A percentile compares a stretch with the other conserved stretches of the same genome.
Evolutionary conservation across 2,113 vertebrate species (phyloP).

Genomic region (Atlantisia rogersi): DNA sequence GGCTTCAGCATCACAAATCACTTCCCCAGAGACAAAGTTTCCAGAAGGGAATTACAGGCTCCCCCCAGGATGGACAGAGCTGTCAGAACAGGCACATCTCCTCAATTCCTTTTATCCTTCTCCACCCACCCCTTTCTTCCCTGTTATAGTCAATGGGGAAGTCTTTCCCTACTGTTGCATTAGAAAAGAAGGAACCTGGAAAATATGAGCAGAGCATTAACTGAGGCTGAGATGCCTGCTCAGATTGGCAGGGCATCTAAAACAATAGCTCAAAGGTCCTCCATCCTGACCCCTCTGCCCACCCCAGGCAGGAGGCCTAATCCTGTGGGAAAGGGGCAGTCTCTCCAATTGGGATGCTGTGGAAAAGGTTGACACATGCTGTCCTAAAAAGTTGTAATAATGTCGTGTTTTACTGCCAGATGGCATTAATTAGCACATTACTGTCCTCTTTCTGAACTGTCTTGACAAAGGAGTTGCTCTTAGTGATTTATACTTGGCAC

Average conservation of each 20-base stretch:
- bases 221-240: rapidly evolving
- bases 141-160: not conserved
- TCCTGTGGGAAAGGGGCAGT: not conserved
- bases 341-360: not conserved
- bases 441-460: slow-evolving; percentile 8
- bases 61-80: not conserved
- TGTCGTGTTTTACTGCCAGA: not conserved
- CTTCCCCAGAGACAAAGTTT: not conserved
- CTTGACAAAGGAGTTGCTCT: not conserved
- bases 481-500: not conserved
- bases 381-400: not conserved
- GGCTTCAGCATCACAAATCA: not conserved
- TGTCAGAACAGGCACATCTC: not conserved
- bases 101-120: not conserved
- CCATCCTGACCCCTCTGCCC: not conserved
- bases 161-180: not conserved
- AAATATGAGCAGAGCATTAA: not conserved
- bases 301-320: not conserved
- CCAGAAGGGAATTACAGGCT: not conserved
- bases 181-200: not conserved
- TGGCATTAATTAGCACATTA: not conserved
- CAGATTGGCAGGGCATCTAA: not conserved
- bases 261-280: not conserved
- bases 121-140: not conserved
- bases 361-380: not conserved